These are phyloP conservation scores for Lasioglossum figueresi DNA, from an alignment of 2,888 invertebrate species.

Conservation along the genomic window DNA sequence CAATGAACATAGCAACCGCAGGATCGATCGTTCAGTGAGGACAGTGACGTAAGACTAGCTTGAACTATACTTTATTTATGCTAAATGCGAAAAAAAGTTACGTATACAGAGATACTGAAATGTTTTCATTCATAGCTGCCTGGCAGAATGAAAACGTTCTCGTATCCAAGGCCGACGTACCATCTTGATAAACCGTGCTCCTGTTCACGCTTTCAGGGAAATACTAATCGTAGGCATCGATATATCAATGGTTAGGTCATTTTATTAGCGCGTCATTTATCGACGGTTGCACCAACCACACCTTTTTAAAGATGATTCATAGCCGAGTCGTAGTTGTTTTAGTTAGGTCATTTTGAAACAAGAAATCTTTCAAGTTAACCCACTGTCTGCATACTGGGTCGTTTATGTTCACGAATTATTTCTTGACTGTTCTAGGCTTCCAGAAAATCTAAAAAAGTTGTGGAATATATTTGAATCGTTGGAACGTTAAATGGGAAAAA, in stretches of 20 bases:
- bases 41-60: background rate
- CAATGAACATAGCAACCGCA: background rate
- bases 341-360: background rate
- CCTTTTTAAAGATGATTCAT: background rate
- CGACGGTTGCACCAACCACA: background rate
- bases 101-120: slow-evolving; percentile 17
- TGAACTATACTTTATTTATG: slow-evolving; percentile 7
- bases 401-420: background rate
- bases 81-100: slow-evolving; percentile 21
- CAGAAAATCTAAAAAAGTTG: background rate
- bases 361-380: no score
- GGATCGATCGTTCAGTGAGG: background rate
- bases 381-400: no score
- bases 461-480: background rate
- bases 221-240: background rate
- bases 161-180: background rate
- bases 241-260: background rate
- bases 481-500: background rate
- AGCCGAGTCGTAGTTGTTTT: background rate
- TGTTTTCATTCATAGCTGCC: slow-evolving; percentile 15
- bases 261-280: background rate
- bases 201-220: background rate
- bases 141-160: background rate
- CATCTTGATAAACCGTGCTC: background rate
- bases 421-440: background rate